These are phyloP conservation scores for Sphinx pinastri DNA, from an alignment of 2,888 invertebrate genomes.

Conservation along the genomic window DNA sequence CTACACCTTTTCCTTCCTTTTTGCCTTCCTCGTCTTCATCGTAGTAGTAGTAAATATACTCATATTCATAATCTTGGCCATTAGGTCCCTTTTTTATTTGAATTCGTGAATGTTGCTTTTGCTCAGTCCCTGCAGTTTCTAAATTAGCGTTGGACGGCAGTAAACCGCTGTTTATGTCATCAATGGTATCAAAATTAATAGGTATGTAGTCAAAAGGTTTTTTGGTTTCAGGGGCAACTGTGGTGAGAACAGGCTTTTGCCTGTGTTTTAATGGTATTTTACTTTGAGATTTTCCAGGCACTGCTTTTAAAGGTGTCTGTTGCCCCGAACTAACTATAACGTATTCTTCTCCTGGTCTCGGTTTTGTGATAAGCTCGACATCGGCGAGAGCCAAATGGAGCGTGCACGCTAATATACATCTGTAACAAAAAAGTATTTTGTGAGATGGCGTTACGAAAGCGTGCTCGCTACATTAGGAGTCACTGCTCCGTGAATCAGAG, in stretches of 20 bases:
- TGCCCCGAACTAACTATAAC: slow-evolving; percentile 85
- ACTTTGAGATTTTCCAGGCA: slow-evolving; percentile 61
- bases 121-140: slow-evolving; percentile 87
- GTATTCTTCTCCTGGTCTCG: slow-evolving; percentile 87
- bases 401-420: slow-evolving; percentile 79
- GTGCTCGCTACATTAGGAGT: slow-evolving; percentile 54
- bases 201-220: slow-evolving; percentile 71
- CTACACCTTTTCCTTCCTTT: slow-evolving; percentile 63
- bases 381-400: slow-evolving; percentile 75
- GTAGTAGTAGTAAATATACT: slow-evolving; percentile 95
- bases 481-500: slow-evolving; percentile 71
- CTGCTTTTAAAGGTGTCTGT: slow-evolving; percentile 74
- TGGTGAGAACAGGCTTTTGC: slow-evolving; percentile 83
- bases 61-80: slow-evolving; percentile 95
- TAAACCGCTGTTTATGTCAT: slow-evolving; percentile 76
- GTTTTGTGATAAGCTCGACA: slow-evolving; percentile 85
- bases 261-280: slow-evolving; percentile 69
- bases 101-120: slow-evolving; percentile 88
- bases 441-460: slow-evolving; percentile 55
- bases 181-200: slow-evolving; percentile 79
- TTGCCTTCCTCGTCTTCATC: slow-evolving; percentile 89
- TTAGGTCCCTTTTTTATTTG: slow-evolving; percentile 95
- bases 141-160: slow-evolving; percentile 81
- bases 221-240: slow-evolving; percentile 70
- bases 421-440: slow-evolving; percentile 67